Conservation (phyloP, 2,888 invertebrate genomes). For the Iphiclides podalirius region DNA sequence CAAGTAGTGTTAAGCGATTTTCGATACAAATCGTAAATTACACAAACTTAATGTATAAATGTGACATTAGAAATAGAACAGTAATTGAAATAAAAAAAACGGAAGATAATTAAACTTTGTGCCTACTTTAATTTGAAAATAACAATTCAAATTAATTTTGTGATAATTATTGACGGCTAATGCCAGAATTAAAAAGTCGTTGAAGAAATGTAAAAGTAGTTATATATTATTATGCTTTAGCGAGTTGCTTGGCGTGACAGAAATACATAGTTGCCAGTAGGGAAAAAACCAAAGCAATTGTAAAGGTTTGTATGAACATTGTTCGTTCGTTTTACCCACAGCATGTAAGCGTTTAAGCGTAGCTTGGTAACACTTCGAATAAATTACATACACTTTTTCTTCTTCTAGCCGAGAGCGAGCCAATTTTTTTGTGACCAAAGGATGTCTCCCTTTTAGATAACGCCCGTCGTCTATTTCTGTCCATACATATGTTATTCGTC, state of each 20-base stretch:
- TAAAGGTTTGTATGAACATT: neutral
- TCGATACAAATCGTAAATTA: too few species aligned
- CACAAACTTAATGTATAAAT: too few species aligned
- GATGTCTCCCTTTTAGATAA: constrained; percentile 71
- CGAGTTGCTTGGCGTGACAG: constrained; percentile 31
- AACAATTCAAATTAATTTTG: too few species aligned
- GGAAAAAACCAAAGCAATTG: neutral
- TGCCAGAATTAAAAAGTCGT: too few species aligned
- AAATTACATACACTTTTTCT: constrained; percentile 52
- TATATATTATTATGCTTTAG: too few species aligned
- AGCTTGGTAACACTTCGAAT: constrained; percentile 55
- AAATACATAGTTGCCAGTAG: constrained; percentile 17
- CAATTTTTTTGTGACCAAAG: constrained; percentile 57
- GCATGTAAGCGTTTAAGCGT: constrained; percentile 17
- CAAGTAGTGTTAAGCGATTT: too few species aligned
- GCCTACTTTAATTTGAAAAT: too few species aligned
- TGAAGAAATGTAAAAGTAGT: too few species aligned
- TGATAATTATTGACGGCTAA: too few species aligned
- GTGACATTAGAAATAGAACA: too few species aligned
- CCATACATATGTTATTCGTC: constrained; percentile 75
- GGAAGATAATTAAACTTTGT: too few species aligned
- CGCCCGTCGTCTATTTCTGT: constrained; percentile 64
- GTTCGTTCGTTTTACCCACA: neutral
- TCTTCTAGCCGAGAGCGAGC: constrained; percentile 57
- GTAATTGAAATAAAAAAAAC: too few species aligned